Evolutionary conservation across 92 coral and sea anemone species (phyloP), one percentile per base, ranked within the genome.

Genomic region (Virgularia gustaviana): DNA sequence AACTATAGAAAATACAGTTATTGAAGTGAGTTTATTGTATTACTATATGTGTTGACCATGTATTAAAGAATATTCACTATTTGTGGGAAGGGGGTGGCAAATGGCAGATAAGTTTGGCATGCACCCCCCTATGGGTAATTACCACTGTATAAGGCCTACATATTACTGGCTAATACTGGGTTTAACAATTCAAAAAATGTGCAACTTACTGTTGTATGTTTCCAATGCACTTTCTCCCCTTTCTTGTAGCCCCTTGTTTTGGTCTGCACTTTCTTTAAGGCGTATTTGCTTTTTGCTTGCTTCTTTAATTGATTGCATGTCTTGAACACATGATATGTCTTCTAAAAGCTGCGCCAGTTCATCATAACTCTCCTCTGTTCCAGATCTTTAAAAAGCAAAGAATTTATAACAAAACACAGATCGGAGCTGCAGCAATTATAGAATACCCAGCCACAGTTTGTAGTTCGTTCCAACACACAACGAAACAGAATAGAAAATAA

Each of bases 241-340:
- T 43, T 43, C 19, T n/a, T n/a, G n/a, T 43, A 43, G 51, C 1
- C 51, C 51, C 51, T 43, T 43, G 51, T 43, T 43, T 43, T 43
- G 51, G 51, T 43, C 51, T 43, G 51, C 51, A 43, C 19, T 43
- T 43, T 43, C 51, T 43, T 43, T 43, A 43, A 43, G 51, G 51
- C 51, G 51, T 43, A 43, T 43, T 43, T 43, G 51, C 51, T 43
- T 43, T 43, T 43, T 43, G 51, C 51, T 43, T 43, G 51, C 51
- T 20, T 43, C 51, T 43, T 43, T 43, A 16, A 43, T 1, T 43
- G 51, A 43, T 43, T 43, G 51, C 51, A 43, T 43, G 51, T 43
- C 51, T 43, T 43, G 13, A 22, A 43, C n/a, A 43, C 19, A 43
- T 43, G 51, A 43, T 43, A 43, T 43, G 19, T 43, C 51, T 43